Evolutionary conservation across 2,113 vertebrate genomes (phyloP).

Genomic region (Spizaetus ornatus): DNA sequence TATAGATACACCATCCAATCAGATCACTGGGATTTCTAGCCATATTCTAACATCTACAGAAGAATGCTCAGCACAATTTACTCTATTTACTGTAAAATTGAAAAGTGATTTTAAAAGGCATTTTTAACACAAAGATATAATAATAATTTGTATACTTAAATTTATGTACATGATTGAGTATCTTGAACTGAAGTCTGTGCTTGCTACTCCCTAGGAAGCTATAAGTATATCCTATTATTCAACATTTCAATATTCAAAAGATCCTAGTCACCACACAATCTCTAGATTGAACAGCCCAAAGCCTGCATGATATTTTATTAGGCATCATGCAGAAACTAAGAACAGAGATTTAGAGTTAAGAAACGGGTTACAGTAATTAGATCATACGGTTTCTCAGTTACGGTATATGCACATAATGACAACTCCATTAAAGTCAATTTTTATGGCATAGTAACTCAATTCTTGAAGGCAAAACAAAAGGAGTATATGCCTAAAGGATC

Average conservation of each 20-base stretch:
- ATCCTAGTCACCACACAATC: background rate
- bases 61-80: background rate
- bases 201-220: background rate
- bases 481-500: background rate
- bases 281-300: background rate
- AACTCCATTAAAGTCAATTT: background rate
- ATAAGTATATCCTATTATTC: background rate
- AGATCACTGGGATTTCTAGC: background rate
- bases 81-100: background rate
- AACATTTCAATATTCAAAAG: background rate
- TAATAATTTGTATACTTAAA: background rate
- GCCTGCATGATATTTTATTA: background rate
- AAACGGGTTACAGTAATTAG: background rate
- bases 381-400: background rate
- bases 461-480: background rate
- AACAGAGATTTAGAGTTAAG: background rate
- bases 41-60: background rate
- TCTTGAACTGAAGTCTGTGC: background rate
- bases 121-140: background rate
- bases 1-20: background rate
- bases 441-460: background rate
- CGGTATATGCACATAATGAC: background rate
- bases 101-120: background rate
- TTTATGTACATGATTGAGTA: background rate
- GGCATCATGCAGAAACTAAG: background rate